Evolutionary conservation across 2,113 vertebrate genomes (phyloP), one percentile per base, ranked within the genome.

Genomic region (Hirundichthys speculiger): DNA sequence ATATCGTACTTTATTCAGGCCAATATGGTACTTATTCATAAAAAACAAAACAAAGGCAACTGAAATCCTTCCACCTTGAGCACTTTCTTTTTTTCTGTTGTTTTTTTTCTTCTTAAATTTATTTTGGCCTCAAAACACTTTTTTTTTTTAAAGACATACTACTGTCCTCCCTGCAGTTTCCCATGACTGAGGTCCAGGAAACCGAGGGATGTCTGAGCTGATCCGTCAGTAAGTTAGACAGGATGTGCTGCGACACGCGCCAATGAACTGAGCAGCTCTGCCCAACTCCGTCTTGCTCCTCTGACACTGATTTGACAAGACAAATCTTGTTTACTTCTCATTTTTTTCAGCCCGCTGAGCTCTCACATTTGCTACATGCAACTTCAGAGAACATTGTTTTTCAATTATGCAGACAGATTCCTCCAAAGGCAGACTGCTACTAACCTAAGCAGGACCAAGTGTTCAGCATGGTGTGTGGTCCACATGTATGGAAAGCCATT

Each of bases 151-250:
- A 40, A 64, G 38, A 54, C 54, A 24, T 48, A 10, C 1, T 20
- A 43, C 63, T 18, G 14, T 56, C 41, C 7, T 53, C 7, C 30
- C 30, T 34, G 30, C 30, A 34, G 60, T 40, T 64, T 40, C 41
- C 61, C 64, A 34, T 34, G 69, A 38, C 39, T 55, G 50, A 64
- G 50, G 16, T 46, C 11, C 7, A 30, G 64, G 51, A 65, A 62
- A 40, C 22, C 13, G 39, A 43, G 46, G 62, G 59, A 69, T 65
- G 46, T 75, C 50, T 13, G 73, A 80, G 65, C 14, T 45, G 45
- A 73, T 80, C 65, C 75, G 71, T 76, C 76, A 68, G 73, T 67
- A 84, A 64, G 55, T 62, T 52, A n/a, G 69, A 49, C 22, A 16
- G 73, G 68, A 75, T 67, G 13, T 21, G 49, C 30, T 5, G 62